Conservation (phyloP, 2,888 invertebrate genomes). For the Dysmachus trigonus region DNA sequence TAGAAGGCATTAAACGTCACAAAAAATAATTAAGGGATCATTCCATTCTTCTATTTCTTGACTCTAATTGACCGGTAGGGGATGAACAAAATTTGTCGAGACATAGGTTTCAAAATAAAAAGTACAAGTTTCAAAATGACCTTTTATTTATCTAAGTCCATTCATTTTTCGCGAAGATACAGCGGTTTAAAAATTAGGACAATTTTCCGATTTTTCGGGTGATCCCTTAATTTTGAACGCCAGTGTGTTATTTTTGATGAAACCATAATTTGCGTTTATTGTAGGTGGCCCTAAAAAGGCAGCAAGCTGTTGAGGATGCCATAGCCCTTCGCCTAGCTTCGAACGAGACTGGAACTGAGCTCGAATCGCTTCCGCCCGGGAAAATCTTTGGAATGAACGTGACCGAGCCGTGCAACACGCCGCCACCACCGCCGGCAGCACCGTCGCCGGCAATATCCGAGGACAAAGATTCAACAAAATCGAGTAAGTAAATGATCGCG, state of each 20-base stretch:
- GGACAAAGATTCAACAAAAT: slow-evolving; percentile 47
- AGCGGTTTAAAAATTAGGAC: too few species aligned
- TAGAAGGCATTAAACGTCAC: too few species aligned
- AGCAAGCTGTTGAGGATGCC: slow-evolving; percentile 97
- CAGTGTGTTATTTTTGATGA: neutral
- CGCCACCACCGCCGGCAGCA: slow-evolving; percentile 51
- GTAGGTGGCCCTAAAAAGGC: slow-evolving; percentile 92
- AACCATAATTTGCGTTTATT: slow-evolving; percentile 30
- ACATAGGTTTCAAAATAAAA: too few species aligned
- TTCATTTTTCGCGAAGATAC: too few species aligned
- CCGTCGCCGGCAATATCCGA: slow-evolving; percentile 45
- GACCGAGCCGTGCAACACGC: slow-evolving; percentile 75
- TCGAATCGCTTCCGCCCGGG: slow-evolving; percentile 83
- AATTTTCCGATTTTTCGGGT: too few species aligned
- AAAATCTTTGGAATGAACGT: slow-evolving; percentile 90
- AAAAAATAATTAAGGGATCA: too few species aligned
- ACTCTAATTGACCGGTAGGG: too few species aligned
- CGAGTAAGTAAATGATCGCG: slow-evolving; percentile 26
- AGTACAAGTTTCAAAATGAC: too few species aligned
- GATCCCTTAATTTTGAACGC: too few species aligned
- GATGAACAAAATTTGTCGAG: too few species aligned
- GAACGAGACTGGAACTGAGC: slow-evolving; percentile 78
- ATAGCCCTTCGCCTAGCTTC: slow-evolving; percentile 91
- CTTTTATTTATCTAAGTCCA: too few species aligned
- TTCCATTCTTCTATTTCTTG: too few species aligned